phyloP scores from a whole-genome alignment of 2,113 vertebrate genomes.

The Trogon surrucura region DNA sequence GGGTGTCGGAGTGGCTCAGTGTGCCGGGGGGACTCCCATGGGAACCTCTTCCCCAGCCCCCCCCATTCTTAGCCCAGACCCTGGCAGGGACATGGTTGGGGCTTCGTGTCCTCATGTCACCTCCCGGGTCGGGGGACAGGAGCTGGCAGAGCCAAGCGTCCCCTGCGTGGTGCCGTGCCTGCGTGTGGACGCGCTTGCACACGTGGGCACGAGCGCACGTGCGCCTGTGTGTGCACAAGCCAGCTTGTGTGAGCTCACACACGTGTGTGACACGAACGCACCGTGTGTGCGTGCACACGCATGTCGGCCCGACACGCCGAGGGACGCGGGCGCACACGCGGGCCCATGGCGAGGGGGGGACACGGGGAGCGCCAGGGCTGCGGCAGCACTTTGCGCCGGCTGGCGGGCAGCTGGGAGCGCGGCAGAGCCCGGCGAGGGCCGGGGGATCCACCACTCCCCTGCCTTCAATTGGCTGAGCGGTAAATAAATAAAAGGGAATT shows the following conservation, averaged over 20 bases:
- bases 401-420: background rate
- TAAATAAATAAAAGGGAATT: constrained; percentile 69
- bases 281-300: rapidly evolving
- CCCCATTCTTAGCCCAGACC: background rate
- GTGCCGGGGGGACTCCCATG: background rate
- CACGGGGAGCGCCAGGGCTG: rapidly evolving
- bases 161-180: background rate
- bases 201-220: background rate
- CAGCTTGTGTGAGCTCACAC: background rate
- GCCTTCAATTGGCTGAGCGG: constrained; percentile 31
- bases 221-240: background rate
- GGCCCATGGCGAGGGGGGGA: background rate
- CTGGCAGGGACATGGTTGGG: rapidly evolving
- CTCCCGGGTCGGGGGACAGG: background rate
- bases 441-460: constrained; percentile 37
- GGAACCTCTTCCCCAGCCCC: background rate
- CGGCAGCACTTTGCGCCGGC: rapidly evolving
- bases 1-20: rapidly evolving
- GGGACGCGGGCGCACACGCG: rapidly evolving
- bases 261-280: rapidly evolving
- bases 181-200: background rate
- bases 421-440: background rate
- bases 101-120: background rate
- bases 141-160: background rate
- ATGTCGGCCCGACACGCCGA: rapidly evolving